Conservation (phyloP, 2,113 vertebrate species). For the Chrysochloris asiatica region DNA sequence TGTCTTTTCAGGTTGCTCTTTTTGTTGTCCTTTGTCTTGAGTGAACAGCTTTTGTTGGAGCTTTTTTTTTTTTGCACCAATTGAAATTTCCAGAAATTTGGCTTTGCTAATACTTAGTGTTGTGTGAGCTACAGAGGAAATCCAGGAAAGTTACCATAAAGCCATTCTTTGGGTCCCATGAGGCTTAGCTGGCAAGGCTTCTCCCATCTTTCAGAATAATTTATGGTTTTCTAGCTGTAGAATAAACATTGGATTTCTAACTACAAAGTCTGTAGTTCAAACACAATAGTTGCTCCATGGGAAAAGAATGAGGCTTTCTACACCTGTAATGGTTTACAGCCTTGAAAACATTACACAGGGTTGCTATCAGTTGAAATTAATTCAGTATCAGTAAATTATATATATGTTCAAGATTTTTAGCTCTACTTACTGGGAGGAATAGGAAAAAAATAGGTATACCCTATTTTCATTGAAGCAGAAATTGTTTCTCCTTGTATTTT, state of each 20-base stretch:
- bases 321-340: no score
- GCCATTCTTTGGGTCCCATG: background rate
- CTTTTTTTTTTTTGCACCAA: background rate
- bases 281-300: no score
- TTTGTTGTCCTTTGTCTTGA: background rate
- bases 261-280: no score
- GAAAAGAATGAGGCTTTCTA: no score
- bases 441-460: background rate
- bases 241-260: no score
- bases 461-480: background rate
- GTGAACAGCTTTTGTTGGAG: background rate
- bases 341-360: no score
- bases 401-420: background rate
- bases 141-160: background rate
- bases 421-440: background rate
- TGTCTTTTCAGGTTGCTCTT: background rate
- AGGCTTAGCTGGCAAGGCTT: background rate
- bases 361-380: no score
- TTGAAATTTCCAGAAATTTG: background rate
- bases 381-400: no score
- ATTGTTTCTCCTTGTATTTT: background rate
- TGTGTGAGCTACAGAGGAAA: background rate
- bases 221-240: background rate
- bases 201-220: background rate
- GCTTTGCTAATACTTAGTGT: background rate